Evolutionary conservation across 1,140 invertebrate species (phyloP).

Genomic region (Drosophila subpulchrella): DNA sequence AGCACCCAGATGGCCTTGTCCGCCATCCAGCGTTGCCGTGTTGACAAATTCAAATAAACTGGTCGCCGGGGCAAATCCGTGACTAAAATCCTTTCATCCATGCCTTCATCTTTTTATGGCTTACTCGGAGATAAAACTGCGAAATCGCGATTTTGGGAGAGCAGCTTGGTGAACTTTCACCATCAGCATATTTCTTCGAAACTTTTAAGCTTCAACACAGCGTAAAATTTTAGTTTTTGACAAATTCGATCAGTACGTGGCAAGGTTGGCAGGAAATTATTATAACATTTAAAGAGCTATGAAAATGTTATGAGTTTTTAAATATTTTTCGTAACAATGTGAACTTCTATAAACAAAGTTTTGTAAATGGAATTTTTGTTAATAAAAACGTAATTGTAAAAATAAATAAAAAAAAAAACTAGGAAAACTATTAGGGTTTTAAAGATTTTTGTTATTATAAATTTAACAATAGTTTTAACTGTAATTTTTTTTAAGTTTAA

Average conservation of each 20-base stretch:
- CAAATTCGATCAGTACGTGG: background rate
- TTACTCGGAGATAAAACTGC: constrained; percentile 19
- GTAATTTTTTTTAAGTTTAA: too few species aligned
- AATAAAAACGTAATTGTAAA: too few species aligned
- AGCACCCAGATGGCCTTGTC: constrained; percentile 43
- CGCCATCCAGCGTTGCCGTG: constrained; percentile 19
- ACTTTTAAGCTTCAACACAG: constrained; percentile 1
- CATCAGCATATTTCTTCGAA: background rate
- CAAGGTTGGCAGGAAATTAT: background rate
- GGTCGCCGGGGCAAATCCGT: constrained; percentile 5
- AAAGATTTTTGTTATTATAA: too few species aligned
- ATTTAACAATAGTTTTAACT: too few species aligned
- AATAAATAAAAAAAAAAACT: too few species aligned
- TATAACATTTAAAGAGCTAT: background rate
- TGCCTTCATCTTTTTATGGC: constrained; percentile 18
- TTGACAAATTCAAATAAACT: constrained; percentile 59
- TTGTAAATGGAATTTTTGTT: too few species aligned
- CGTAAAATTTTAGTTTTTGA: constrained; percentile 2
- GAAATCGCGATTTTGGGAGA: constrained; percentile 10
- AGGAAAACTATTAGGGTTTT: too few species aligned
- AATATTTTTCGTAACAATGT: background rate
- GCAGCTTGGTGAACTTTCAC: background rate
- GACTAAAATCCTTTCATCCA: constrained; percentile 13
- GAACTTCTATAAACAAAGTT: background rate
- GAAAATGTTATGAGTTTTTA: background rate